Evolutionary conservation across 2,797 vertebrate genomes (phyloP), one percentile per base, ranked within the genome.

Genomic region (Pangasius djambal): DNA sequence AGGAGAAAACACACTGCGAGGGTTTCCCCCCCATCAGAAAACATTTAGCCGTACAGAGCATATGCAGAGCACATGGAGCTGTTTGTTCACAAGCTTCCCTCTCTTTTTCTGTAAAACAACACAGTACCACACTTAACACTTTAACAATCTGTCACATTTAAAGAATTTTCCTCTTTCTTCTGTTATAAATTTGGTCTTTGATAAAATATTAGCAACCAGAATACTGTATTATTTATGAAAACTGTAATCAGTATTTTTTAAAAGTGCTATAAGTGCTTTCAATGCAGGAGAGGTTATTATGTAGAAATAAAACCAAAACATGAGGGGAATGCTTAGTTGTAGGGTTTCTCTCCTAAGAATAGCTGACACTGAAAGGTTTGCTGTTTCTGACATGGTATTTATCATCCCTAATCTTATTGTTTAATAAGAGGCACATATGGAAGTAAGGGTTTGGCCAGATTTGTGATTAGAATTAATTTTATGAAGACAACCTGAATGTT

Each of bases 221-320:
- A 90, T 88, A 92, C 89, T 89, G 89, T 83, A 89, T 82, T 77
- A 77, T 86, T 86, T 70, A 89, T 89, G 86, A 67, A 87, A 89
- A 57, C 48, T 69, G 37, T 77, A 48, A 79, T 89, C 72, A 37
- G 50, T 28, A 37, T 84, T 34, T 85, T 86, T 89, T 84, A 81
- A 92, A 92, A 92, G 92, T 92, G 92, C 91, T 90, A 86, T 72
- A 91, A 92, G 90, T 92, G 92, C 90, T 88, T 89, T 91, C 40
- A 86, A 90, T 89, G 82, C 79, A 89, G 88, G 79, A 85, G 72
- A 87, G 82, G 61, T 83, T 34, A 37, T 86, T 61, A 22, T 87
- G 88, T 87, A 55, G 31, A 70, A 91, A 85, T 75, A 84, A 72
- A 85, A 79, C 25, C 15, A 15, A 25, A 84, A 65, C 20, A 69